Evolutionary conservation across 30 jellyfish, hydroid and myxozoan species (phyloP).

Genomic region (Aurelia sp.): DNA sequence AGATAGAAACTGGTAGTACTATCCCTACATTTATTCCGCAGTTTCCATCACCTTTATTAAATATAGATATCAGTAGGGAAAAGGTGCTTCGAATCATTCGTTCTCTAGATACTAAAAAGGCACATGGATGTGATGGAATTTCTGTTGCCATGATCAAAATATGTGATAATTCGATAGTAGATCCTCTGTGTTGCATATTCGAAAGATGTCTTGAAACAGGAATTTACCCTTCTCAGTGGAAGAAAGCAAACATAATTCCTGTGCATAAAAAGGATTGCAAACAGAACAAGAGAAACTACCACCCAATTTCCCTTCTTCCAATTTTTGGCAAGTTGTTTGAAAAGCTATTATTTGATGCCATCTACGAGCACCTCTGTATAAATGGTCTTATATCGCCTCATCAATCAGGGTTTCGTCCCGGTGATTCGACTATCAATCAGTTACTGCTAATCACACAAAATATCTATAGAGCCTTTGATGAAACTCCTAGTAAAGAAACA

Average conservation of each 20-base stretch:
- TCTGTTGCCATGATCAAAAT: conserved; percentile 4
- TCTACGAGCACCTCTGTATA: conserved; percentile 52
- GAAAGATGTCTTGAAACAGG: conserved; percentile 26
- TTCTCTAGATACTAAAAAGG: conserved; percentile 55
- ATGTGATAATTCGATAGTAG: too few relatives aligned
- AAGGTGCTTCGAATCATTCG: too few relatives aligned
- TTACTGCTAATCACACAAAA: conserved; percentile 5
- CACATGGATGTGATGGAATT: conserved; percentile 54
- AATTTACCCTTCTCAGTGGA: conserved; percentile 34
- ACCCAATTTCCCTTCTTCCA: conserved; percentile 10
- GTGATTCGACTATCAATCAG: conserved; percentile 9
- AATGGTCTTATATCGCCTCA: conserved; percentile 46
- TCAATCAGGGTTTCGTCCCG: conserved; percentile 64
- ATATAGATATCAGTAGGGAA: too few relatives aligned
- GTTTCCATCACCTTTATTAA: too few relatives aligned
- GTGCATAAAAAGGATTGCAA: conserved; percentile 68
- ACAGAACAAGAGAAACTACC: conserved; percentile 50
- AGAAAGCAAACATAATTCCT: conserved; percentile 53
- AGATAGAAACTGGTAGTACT: too few relatives aligned
- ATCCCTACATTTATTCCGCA: too few relatives aligned
- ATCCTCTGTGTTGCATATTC: conserved; percentile 1
- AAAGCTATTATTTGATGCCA: not conserved
- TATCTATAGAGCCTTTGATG: conserved; percentile 54
- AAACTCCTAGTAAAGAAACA: conserved; percentile 44
- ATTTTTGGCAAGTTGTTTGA: too few relatives aligned